A percentile compares a stretch with the other conserved stretches of the same genome.
These are phyloP conservation scores for Lycia hirtaria DNA, from an alignment of 2,888 invertebrate species.

Conservation along the genomic window DNA sequence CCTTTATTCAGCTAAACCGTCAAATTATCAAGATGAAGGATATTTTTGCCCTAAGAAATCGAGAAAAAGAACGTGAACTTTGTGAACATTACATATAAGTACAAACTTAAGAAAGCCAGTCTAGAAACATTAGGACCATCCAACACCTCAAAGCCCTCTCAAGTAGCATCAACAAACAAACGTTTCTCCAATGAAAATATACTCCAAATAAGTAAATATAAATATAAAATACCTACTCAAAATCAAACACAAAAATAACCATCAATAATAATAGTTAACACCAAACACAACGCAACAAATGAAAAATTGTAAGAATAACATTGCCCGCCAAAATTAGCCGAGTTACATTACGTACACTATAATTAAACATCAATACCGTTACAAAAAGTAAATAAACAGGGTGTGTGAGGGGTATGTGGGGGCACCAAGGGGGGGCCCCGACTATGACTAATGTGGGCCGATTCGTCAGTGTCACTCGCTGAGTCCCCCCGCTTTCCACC, in stretches of 20 bases:
- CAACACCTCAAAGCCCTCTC: too few species aligned
- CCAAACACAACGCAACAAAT: conserved; percentile 53
- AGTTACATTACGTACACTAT: conserved; percentile 78
- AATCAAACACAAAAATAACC: conserved; percentile 32
- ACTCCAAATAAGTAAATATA: too few species aligned
- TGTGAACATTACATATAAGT: too few species aligned
- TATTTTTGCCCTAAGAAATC: too few species aligned
- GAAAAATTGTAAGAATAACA: conserved; percentile 75
- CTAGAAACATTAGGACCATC: too few species aligned
- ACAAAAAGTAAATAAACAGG: conserved; percentile 85
- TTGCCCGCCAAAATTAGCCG: conserved; percentile 73
- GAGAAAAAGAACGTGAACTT: too few species aligned
- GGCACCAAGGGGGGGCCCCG: conserved; percentile 79
- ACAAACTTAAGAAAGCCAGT: too few species aligned
- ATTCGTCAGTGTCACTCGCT: conserved; percentile 89
- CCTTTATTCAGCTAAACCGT: too few species aligned
- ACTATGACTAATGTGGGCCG: conserved; percentile 89
- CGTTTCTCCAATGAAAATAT: too few species aligned
- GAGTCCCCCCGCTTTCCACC: conserved; percentile 75
- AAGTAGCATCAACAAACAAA: too few species aligned
- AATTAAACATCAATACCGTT: conserved; percentile 85
- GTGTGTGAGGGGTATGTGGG: conserved; percentile 76
- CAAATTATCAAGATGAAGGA: too few species aligned
- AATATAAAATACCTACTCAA: too few species aligned
- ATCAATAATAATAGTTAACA: conserved; percentile 35